Conservation (phyloP, 1,140 invertebrate species). For the Euwallacea fornicatus region DNA sequence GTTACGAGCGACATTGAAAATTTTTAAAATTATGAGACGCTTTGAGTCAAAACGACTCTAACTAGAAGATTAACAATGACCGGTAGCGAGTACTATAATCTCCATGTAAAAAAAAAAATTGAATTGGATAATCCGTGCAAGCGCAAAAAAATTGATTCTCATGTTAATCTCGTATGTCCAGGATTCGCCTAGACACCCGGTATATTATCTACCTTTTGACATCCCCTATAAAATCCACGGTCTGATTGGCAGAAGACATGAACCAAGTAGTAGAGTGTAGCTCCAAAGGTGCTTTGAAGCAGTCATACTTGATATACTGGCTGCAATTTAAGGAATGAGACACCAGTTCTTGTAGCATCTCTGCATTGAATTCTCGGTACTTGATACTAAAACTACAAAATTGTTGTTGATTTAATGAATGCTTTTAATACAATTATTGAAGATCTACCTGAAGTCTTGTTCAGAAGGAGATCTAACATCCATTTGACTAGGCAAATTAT, state of each 20-base stretch:
- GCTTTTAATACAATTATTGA: not conserved
- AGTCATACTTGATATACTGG: conserved; percentile 90
- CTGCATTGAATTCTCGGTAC: conserved; percentile 84
- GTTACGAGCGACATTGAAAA: too few relatives aligned
- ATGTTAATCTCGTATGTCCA: too few relatives aligned
- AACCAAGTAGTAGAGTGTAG: conserved; percentile 91
- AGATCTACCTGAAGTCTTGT: conserved; percentile 63
- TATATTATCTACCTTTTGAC: conserved; percentile 68
- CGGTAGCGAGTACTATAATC: too few relatives aligned
- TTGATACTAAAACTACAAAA: conserved; percentile 71
- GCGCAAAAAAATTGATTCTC: too few relatives aligned
- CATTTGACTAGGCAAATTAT: conserved; percentile 88
- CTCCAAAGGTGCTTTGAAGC: conserved; percentile 83
- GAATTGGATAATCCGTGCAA: too few relatives aligned
- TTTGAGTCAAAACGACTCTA: too few relatives aligned
- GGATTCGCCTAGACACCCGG: too few relatives aligned
- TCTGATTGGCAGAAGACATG: conserved; percentile 73
- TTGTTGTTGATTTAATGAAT: not conserved
- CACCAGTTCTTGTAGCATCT: conserved; percentile 88
- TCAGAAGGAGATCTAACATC: conserved; percentile 76
- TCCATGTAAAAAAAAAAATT: too few relatives aligned
- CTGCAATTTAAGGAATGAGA: conserved; percentile 86
- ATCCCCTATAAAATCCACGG: conserved; percentile 82
- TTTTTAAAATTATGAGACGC: too few relatives aligned
- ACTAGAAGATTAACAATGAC: too few relatives aligned